phyloP scores from a whole-genome alignment of 2,888 invertebrate species.

The Drosophila affinis region DNA sequence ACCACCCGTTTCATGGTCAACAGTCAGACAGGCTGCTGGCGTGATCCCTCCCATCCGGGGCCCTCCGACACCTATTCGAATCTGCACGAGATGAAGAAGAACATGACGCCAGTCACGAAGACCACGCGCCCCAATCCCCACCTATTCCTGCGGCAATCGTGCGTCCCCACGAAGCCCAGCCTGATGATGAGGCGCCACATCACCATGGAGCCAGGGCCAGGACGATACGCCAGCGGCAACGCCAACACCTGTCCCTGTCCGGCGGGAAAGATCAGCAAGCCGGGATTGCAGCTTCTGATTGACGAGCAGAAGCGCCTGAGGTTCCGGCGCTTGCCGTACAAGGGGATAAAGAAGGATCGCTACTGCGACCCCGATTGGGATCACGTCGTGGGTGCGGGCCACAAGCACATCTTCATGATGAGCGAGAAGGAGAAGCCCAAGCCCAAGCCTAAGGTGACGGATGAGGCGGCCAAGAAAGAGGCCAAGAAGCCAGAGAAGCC shows the following conservation, averaged over 20 bases:
- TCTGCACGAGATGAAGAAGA: constrained; percentile 20
- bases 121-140: constrained; percentile 47
- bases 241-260: constrained; percentile 62
- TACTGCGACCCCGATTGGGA: constrained; percentile 69
- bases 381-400: constrained; percentile 75
- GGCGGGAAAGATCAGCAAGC: constrained; percentile 46
- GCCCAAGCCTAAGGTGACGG: constrained; percentile 14
- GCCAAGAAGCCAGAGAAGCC: constrained; percentile 61
- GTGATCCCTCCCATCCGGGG: constrained; percentile 70
- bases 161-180: constrained; percentile 63
- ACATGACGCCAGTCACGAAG: constrained; percentile 22
- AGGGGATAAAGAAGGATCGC: constrained; percentile 40
- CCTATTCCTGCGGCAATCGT: constrained; percentile 57
- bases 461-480: not conserved
- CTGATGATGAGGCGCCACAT: constrained; percentile 29
- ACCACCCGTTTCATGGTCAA: constrained; percentile 65
- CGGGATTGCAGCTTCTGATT: constrained; percentile 63
- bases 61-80: constrained; percentile 63
- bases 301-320: constrained; percentile 74
- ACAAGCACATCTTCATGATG: constrained; percentile 64
- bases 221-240: constrained; percentile 75
- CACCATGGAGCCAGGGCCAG: constrained; percentile 76
- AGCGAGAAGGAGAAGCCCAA: constrained; percentile 45
- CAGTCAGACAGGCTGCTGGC: constrained; percentile 63
- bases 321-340: constrained; percentile 72